Conservation (phyloP, 2,113 vertebrate genomes). For the Hippocampus guttulatus region DNA sequence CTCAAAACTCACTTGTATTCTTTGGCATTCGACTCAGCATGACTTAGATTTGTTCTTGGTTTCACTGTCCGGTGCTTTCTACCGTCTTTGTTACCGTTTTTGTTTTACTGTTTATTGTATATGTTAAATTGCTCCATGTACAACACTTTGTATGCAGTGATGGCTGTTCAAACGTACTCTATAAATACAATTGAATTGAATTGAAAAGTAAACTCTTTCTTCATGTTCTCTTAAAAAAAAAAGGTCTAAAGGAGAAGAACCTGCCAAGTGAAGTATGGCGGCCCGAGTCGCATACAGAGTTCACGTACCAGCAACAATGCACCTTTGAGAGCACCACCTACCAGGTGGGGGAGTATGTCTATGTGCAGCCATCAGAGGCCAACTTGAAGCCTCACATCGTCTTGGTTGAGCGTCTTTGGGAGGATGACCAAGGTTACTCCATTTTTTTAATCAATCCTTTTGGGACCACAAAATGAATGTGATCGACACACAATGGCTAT, state of each 20-base stretch:
- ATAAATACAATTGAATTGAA: too few species aligned
- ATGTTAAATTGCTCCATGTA: too few species aligned
- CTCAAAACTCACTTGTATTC: too few species aligned
- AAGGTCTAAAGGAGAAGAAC: slow-evolving; percentile 83
- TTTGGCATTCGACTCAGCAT: too few species aligned
- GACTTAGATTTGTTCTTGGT: too few species aligned
- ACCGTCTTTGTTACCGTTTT: too few species aligned
- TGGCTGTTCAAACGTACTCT: too few species aligned
- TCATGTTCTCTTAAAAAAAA: slow-evolving; percentile 75
- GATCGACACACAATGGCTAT: too few species aligned
- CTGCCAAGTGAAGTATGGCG: slow-evolving; percentile 75
- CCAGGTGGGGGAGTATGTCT: slow-evolving; percentile 92
- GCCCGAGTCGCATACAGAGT: slow-evolving; percentile 77
- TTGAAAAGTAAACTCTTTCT: background rate
- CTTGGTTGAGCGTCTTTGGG: slow-evolving; percentile 94
- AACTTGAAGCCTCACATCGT: slow-evolving; percentile 91
- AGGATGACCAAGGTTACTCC: slow-evolving; percentile 83
- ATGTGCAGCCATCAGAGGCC: slow-evolving; percentile 87
- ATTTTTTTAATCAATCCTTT: background rate
- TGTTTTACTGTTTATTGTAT: too few species aligned
- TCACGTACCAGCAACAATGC: slow-evolving; percentile 88
- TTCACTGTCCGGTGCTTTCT: too few species aligned
- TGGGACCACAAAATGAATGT: background rate
- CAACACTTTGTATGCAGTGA: too few species aligned
- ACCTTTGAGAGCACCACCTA: slow-evolving; percentile 93